These are phyloP conservation scores for Parasteatoda tepidariorum DNA, from an alignment of 1,140 invertebrate species.

Conservation along the genomic window DNA sequence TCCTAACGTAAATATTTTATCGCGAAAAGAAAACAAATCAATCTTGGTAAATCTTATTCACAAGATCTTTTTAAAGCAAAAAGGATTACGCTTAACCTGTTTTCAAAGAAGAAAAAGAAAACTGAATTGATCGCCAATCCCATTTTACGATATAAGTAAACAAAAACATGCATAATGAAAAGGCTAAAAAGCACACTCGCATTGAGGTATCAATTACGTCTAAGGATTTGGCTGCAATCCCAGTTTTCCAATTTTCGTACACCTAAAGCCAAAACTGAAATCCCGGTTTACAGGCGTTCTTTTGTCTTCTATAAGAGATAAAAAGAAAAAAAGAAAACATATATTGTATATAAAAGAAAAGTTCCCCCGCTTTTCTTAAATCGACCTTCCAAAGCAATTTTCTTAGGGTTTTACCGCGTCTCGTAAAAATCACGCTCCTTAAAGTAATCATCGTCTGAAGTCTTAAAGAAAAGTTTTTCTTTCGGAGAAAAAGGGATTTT, in stretches of 20 bases:
- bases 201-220: background rate
- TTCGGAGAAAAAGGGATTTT: background rate
- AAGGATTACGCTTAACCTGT: background rate
- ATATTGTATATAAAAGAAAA: no score
- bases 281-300: background rate
- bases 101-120: background rate
- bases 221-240: background rate
- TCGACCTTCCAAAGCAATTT: background rate
- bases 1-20: no score
- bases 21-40: background rate
- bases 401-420: background rate
- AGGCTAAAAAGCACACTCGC: background rate
- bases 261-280: background rate
- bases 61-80: background rate
- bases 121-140: background rate
- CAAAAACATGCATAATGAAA: background rate
- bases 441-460: constrained; percentile 27
- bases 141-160: background rate
- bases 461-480: background rate
- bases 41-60: background rate
- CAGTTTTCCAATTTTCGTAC: background rate
- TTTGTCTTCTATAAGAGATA: background rate
- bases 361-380: no score
- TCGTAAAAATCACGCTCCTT: constrained; percentile 46
- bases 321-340: background rate